phyloP scores from a whole-genome alignment of 2,113 vertebrate genomes.

The Phylloscopus trochilus region DNA sequence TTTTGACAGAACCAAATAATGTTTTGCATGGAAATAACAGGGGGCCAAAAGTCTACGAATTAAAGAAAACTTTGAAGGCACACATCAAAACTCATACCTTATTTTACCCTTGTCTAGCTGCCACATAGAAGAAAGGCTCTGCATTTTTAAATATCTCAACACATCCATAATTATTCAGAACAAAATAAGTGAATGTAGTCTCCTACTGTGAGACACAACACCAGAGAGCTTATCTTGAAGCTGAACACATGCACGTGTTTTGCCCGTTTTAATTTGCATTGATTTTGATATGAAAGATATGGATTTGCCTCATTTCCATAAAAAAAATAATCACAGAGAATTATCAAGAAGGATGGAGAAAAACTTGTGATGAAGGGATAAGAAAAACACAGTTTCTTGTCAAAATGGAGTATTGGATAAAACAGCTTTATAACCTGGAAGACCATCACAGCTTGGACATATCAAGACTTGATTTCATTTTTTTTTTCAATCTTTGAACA shows the following conservation, averaged over 20 bases:
- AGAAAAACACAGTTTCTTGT: background rate
- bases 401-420: background rate
- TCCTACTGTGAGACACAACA: background rate
- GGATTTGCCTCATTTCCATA: background rate
- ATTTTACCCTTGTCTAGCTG: background rate
- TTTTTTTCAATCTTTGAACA: background rate
- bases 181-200: background rate
- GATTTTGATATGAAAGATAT: background rate
- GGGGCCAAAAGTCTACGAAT: background rate
- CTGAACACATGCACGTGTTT: background rate
- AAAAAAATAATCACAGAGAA: background rate
- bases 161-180: background rate
- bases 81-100: background rate
- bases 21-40: background rate
- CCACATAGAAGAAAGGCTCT: background rate
- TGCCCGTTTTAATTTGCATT: background rate
- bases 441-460: background rate
- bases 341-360: background rate
- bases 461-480: background rate
- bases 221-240: background rate
- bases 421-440: background rate
- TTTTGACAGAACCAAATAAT: background rate
- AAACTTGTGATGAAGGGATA: background rate
- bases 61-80: background rate
- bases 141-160: background rate